These are phyloP conservation scores for Brenthis ino DNA, from an alignment of 2,888 invertebrate species.

Conservation along the genomic window DNA sequence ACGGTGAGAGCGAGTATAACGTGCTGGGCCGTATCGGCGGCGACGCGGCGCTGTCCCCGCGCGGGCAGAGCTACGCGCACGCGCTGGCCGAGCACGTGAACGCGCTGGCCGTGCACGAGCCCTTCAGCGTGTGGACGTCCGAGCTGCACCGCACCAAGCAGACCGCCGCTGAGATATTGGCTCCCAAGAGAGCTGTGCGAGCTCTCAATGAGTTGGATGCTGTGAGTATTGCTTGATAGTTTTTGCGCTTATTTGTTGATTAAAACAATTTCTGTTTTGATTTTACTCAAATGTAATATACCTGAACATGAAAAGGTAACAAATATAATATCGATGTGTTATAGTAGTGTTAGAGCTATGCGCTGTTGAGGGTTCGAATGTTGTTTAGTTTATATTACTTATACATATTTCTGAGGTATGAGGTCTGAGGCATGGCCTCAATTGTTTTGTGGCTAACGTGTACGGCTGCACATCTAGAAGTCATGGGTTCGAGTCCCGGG, in stretches of 20 bases:
- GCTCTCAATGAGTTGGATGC: slow-evolving; percentile 96
- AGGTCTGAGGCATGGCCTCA: no score
- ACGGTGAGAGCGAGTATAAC: slow-evolving; percentile 97
- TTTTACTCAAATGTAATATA: no score
- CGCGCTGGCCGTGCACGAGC: slow-evolving; percentile 83
- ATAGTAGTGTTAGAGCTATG: no score
- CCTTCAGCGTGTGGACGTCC: slow-evolving; percentile 94
- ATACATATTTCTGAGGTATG: no score
- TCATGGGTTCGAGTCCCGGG: no score
- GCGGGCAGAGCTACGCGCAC: slow-evolving; percentile 90
- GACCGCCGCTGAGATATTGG: slow-evolving; percentile 90
- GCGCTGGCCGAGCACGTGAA: slow-evolving; percentile 88
- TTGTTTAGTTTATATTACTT: no score
- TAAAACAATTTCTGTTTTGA: no score
- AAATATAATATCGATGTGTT: no score
- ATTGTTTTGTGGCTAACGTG: no score
- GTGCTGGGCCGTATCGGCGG: slow-evolving; percentile 95
- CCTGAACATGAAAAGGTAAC: no score
- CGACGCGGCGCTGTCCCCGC: slow-evolving; percentile 91
- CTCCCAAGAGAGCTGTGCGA: slow-evolving; percentile 91
- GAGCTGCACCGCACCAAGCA: slow-evolving; percentile 94
- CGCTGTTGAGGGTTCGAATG: no score
- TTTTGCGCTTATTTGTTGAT: neutral
- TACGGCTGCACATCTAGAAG: no score
- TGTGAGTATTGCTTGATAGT: slow-evolving; percentile 75